These are phyloP conservation scores for Alloscopus bannaensis DNA, from an alignment of 2,888 invertebrate genomes.

Conservation along the genomic window DNA sequence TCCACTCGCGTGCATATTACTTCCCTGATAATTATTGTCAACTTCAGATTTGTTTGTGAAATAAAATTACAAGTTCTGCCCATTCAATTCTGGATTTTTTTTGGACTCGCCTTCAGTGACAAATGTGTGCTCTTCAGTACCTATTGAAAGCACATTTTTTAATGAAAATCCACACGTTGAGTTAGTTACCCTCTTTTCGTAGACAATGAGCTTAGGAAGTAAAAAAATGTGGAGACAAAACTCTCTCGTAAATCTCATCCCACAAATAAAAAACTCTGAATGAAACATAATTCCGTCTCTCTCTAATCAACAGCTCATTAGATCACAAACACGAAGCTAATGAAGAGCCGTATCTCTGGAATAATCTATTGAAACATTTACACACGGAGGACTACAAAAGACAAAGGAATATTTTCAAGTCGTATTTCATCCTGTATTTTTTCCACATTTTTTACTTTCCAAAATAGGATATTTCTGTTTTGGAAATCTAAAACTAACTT, in stretches of 20 bases:
- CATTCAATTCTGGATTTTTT: no score
- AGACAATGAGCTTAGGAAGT: conserved; percentile 31
- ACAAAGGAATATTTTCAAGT: conserved; percentile 1
- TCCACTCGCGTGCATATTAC: no score
- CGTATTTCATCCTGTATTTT: conserved; percentile 45
- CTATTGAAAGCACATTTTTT: no score
- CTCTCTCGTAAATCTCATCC: conserved; percentile 23
- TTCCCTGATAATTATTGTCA: no score
- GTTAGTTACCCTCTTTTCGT: no score
- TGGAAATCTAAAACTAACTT: conserved; percentile 31
- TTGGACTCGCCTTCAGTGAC: no score
- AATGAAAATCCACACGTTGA: no score
- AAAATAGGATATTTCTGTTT: conserved; percentile 42
- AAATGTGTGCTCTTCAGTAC: no score
- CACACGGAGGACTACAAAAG: conserved; percentile 11
- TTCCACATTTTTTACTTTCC: conserved; percentile 34
- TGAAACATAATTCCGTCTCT: neutral
- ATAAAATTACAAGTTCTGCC: no score
- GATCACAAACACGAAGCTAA: conserved; percentile 53
- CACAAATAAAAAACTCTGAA: conserved; percentile 9
- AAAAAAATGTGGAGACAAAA: conserved; percentile 27
- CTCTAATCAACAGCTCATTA: conserved; percentile 65
- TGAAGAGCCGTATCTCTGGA: conserved; percentile 22
- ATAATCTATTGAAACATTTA: conserved; percentile 14
- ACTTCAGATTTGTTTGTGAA: no score